Percentiles rank a stretch among this genome's conserved stretches.
phyloP scores from a whole-genome alignment of 2,888 invertebrate species.

The Torymus aiolomorphi region DNA sequence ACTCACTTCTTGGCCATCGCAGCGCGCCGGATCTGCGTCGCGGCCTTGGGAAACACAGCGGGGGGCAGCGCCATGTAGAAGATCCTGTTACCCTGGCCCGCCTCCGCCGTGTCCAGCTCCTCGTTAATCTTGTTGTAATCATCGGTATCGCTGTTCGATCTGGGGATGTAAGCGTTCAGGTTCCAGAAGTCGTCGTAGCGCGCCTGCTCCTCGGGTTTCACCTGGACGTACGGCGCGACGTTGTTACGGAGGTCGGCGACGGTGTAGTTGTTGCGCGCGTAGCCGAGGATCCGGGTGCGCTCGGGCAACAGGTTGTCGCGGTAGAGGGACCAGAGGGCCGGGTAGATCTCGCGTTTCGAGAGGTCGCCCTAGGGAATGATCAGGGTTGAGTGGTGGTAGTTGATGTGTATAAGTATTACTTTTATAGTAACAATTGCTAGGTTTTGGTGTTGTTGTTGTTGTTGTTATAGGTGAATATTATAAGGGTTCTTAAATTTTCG shows the following conservation, averaged over 20 bases:
- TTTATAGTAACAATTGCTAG: no score
- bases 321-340: conserved; percentile 47
- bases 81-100: conserved; percentile 21
- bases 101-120: not conserved
- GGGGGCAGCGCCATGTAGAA: conserved; percentile 52
- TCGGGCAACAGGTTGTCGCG: conserved; percentile 19
- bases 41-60: conserved; percentile 7
- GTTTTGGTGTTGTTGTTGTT: no score
- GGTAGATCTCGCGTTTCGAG: conserved; percentile 41
- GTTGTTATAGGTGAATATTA: no score
- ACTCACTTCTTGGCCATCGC: conserved; percentile 44
- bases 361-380: conserved; percentile 43
- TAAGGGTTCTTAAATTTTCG: no score
- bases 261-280: not conserved
- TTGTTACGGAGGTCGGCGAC: not conserved
- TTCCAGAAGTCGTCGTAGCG: conserved; percentile 49
- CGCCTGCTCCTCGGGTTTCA: not conserved
- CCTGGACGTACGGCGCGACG: not conserved
- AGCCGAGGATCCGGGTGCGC: conserved; percentile 23
- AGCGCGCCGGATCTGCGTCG: conserved; percentile 36
- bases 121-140: conserved; percentile 34
- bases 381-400: not conserved
- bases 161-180: conserved; percentile 12
- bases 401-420: no score
- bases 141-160: not conserved